Conservation (phyloP, 2,888 invertebrate species). For the Nephrotoma flavescens region DNA sequence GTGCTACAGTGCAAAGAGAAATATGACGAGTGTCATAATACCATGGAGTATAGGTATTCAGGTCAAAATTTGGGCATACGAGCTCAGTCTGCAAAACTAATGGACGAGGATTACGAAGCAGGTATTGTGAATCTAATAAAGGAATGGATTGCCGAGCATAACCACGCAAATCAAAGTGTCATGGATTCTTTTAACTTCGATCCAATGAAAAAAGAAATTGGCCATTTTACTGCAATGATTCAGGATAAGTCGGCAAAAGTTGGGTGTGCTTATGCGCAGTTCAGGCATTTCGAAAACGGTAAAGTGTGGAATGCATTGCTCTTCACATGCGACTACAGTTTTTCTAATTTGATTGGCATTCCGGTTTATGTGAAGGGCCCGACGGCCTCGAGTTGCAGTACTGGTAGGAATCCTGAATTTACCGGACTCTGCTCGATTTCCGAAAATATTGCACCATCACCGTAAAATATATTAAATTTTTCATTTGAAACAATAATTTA, state of each 20-base stretch:
- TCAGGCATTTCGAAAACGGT: not conserved
- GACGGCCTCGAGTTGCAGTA: not conserved
- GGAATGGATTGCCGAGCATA: not conserved
- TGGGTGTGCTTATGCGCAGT: not conserved
- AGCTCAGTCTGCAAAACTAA: not conserved
- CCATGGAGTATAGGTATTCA: not conserved
- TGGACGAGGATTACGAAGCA: not conserved
- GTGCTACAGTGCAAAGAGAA: not conserved
- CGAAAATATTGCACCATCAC: not conserved
- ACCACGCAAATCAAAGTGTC: not conserved
- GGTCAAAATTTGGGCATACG: not conserved
- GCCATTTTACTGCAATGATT: not conserved
- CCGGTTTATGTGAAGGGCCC: not conserved
- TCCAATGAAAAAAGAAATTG: not conserved
- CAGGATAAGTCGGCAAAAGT: not conserved
- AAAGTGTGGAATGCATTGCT: not conserved
- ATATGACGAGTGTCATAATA: not conserved
- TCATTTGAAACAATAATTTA: too few species aligned
- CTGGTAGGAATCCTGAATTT: not conserved
- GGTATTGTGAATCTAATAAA: not conserved
- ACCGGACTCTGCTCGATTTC: not conserved
- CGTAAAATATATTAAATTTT: not conserved
- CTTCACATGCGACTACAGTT: not conserved
- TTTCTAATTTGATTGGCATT: not conserved
- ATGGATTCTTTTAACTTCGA: not conserved